Conservation (phyloP, 1,140 invertebrate species). For the Bacillus rossius region DNA sequence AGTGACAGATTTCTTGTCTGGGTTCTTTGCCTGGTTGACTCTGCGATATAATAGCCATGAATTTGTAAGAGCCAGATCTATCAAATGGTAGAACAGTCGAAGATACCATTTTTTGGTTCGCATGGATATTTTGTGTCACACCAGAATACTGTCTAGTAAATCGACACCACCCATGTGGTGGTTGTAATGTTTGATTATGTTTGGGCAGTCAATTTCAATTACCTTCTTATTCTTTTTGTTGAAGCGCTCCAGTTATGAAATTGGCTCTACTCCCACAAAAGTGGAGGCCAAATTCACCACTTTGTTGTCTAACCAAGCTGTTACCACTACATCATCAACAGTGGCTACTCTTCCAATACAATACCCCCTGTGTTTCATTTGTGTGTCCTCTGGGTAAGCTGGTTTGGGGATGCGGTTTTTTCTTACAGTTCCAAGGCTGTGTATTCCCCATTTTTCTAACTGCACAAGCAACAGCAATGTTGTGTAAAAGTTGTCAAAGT, state of each 20-base stretch:
- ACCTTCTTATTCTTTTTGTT: constrained; percentile 33
- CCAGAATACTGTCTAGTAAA: constrained; percentile 30
- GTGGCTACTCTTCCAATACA: constrained; percentile 13
- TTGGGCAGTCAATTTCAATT: constrained; percentile 34
- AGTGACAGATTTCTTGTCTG: too few relatives aligned
- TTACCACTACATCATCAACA: constrained; percentile 17
- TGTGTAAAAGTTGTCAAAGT: constrained; percentile 31
- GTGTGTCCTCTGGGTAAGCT: constrained; percentile 21
- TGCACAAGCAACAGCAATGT: constrained; percentile 17
- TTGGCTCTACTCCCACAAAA: constrained; percentile 35
- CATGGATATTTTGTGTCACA: constrained; percentile 27
- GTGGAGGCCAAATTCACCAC: constrained; percentile 37
- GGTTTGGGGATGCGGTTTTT: constrained; percentile 21
- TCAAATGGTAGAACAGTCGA: constrained; percentile 31
- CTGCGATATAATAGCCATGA: constrained; percentile 31
- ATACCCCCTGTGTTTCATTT: constrained; percentile 19
- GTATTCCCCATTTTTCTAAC: constrained; percentile 18
- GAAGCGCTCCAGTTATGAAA: constrained; percentile 33
- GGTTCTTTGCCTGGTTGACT: constrained; percentile 11
- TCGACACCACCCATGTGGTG: constrained; percentile 33
- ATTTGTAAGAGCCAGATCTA: constrained; percentile 30
- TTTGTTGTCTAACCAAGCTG: constrained; percentile 36
- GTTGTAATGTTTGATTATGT: constrained; percentile 30
- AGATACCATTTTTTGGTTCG: constrained; percentile 30
- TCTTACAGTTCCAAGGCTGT: constrained; percentile 18